phyloP scores from a whole-genome alignment of 2,113 vertebrate species.

The Notothenia coriiceps region DNA sequence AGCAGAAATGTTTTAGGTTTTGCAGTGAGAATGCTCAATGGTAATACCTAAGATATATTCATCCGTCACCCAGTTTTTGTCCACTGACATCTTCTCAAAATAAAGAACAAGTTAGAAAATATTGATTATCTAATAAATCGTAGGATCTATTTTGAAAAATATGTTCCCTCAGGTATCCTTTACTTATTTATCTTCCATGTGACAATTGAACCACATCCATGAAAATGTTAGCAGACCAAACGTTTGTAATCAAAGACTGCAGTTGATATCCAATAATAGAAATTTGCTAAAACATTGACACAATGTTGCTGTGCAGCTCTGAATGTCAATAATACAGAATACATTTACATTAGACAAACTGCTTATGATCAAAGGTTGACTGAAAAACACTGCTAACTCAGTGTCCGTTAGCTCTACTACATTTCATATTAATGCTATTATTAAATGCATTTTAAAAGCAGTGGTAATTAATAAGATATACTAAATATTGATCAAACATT shows the following conservation, averaged over 20 bases:
- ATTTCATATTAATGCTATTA: background rate
- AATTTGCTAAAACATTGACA: too few relatives aligned
- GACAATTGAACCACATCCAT: too few relatives aligned
- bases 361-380: background rate
- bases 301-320: background rate
- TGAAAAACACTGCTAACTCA: background rate
- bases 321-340: background rate
- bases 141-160: background rate
- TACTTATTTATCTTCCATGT: background rate
- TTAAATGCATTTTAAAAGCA: background rate
- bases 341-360: background rate
- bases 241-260: background rate
- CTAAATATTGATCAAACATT: background rate
- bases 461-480: background rate
- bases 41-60: background rate
- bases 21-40: too few relatives aligned
- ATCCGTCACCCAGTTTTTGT: background rate
- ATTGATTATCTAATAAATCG: background rate
- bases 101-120: background rate
- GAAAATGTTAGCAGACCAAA: background rate
- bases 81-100: background rate
- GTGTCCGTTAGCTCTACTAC: too few relatives aligned
- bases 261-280: too few relatives aligned
- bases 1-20: too few relatives aligned
- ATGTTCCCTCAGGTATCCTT: background rate